Percentiles rank a stretch among this genome's conserved stretches.
phyloP scores from a whole-genome alignment of 92 coral and sea anemone genomes.

The Pocillopora meandrina region DNA sequence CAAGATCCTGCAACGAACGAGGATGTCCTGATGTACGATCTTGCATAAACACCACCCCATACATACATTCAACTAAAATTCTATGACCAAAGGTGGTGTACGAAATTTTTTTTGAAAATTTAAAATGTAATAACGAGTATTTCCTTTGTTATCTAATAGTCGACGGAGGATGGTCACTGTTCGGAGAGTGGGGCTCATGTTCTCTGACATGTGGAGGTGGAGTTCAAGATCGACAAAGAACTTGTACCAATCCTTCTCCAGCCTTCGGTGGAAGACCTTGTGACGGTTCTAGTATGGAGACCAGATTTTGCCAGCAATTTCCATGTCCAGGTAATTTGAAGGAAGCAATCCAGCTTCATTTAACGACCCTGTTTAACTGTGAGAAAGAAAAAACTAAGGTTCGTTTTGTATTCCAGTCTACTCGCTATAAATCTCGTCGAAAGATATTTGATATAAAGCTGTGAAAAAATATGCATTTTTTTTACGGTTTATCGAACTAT shows the following conservation, averaged over 20 bases:
- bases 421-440: too few species aligned
- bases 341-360: neutral
- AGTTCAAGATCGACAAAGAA: slow-evolving; percentile 21
- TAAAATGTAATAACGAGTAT: neutral
- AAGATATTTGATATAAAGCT: too few species aligned
- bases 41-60: too few species aligned
- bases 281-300: slow-evolving; percentile 14
- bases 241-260: slow-evolving; percentile 51
- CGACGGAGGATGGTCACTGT: slow-evolving; percentile 40
- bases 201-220: slow-evolving; percentile 51
- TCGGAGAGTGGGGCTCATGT: slow-evolving; percentile 37
- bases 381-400: too few species aligned
- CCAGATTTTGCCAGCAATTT: slow-evolving; percentile 11
- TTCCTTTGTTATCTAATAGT: slow-evolving; percentile 10
- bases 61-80: neutral
- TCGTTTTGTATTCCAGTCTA: too few species aligned
- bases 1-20: slow-evolving; percentile 40
- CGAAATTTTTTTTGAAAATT: too few species aligned
- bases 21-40: slow-evolving; percentile 44
- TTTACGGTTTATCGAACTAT: too few species aligned
- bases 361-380: neutral
- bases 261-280: slow-evolving; percentile 39
- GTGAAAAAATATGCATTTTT: too few species aligned
- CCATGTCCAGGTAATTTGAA: slow-evolving; percentile 29
- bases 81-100: neutral